These are phyloP conservation scores for Caenorhabditis virilis DNA, from an alignment of 2,888 invertebrate genomes.

Conservation along the genomic window DNA sequence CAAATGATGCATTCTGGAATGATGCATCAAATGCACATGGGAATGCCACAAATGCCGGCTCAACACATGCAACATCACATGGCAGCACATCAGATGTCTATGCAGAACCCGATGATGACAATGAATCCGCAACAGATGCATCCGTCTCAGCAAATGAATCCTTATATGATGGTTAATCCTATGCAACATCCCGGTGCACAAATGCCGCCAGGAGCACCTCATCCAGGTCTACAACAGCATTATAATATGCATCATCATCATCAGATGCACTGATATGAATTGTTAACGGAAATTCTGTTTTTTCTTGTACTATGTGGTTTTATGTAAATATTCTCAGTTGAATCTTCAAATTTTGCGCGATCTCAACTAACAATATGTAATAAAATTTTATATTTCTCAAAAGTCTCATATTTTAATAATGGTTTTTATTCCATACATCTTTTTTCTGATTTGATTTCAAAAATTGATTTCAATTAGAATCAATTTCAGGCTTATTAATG, in stretches of 20 bases:
- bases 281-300: not conserved
- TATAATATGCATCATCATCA: not conserved
- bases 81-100: not conserved
- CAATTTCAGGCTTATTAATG: too few species aligned
- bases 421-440: too few species aligned
- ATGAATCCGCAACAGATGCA: too few species aligned
- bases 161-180: constrained; percentile 20
- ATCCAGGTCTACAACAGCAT: not conserved
- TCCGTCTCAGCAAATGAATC: constrained; percentile 21
- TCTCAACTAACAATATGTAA: not conserved
- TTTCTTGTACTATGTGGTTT: too few species aligned
- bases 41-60: not conserved
- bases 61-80: not conserved
- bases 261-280: not conserved
- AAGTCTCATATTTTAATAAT: too few species aligned
- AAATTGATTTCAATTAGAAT: too few species aligned
- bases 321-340: not conserved
- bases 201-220: too few species aligned
- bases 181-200: constrained; percentile 11
- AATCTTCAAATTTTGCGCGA: not conserved
- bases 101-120: too few species aligned
- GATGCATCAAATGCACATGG: not conserved
- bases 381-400: too few species aligned
- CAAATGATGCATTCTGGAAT: not conserved
- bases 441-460: too few species aligned